Conservation (phyloP, 2,113 vertebrate species). For the Rhea americana region DNA sequence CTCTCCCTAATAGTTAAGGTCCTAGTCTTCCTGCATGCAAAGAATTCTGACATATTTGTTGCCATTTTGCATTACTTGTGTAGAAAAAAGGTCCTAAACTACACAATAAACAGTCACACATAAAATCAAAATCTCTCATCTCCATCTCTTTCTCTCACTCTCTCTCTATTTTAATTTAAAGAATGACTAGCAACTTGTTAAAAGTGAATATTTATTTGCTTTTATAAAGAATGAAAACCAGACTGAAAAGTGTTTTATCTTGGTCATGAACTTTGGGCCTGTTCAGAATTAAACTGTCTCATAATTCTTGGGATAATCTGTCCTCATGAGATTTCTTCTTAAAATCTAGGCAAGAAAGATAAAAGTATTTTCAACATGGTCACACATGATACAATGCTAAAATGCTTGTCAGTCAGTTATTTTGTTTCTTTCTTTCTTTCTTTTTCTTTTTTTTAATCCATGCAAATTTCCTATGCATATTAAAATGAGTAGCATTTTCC, state of each 20-base stretch:
- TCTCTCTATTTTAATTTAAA: neutral
- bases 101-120: neutral
- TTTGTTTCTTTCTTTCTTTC: neutral
- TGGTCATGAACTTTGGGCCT: fast-evolving
- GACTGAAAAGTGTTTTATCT: neutral
- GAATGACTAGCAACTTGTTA: neutral
- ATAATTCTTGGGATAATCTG: neutral
- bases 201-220: neutral
- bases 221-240: neutral
- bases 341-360: neutral
- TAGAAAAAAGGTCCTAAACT: neutral
- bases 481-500: neutral
- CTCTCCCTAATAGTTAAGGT: neutral
- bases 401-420: neutral
- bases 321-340: neutral
- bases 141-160: neutral
- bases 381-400: neutral
- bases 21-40: neutral
- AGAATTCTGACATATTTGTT: neutral
- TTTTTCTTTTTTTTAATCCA: neutral
- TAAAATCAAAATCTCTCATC: neutral
- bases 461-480: neutral
- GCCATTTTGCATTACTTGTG: neutral
- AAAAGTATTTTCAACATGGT: neutral
- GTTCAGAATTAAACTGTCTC: neutral